Conservation (phyloP, 2,797 vertebrate species). For the Tenualosa ilisha region DNA sequence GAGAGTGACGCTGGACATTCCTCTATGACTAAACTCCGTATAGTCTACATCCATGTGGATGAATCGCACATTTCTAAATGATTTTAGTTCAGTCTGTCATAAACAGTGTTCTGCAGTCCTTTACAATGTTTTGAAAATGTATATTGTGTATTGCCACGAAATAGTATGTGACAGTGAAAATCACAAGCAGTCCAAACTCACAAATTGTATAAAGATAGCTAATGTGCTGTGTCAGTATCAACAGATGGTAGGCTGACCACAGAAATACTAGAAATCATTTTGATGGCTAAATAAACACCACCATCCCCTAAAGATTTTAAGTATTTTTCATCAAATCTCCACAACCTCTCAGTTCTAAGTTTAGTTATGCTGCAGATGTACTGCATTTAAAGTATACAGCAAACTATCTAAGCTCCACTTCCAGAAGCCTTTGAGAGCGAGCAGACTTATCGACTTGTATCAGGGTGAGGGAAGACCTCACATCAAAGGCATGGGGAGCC, state of each 20-base stretch:
- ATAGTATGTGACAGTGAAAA: not conserved
- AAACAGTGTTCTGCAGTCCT: not conserved
- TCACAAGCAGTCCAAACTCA: not conserved
- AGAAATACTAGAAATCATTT: not conserved
- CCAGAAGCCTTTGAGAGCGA: not conserved
- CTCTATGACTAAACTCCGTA: not conserved
- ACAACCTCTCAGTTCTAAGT: not conserved
- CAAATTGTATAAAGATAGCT: not conserved
- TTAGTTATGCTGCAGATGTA: not conserved
- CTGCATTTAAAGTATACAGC: not conserved
- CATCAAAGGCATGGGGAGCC: conserved; percentile 4
- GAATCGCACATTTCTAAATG: not conserved
- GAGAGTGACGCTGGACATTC: not conserved
- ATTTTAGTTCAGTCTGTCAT: not conserved
- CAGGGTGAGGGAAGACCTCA: conserved; percentile 13
- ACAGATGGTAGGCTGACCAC: not conserved
- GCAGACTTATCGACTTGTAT: not conserved
- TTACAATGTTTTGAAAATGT: not conserved
- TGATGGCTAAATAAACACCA: not conserved
- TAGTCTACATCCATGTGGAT: not conserved
- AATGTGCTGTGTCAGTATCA: not conserved
- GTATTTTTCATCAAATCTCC: not conserved
- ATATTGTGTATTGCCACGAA: not conserved
- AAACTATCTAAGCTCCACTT: not conserved
- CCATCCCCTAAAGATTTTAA: not conserved